A percentile compares a stretch with the other conserved stretches of the same genome.
Evolutionary conservation across 2,113 vertebrate genomes (phyloP).

Genomic region (Penelope pileata): DNA sequence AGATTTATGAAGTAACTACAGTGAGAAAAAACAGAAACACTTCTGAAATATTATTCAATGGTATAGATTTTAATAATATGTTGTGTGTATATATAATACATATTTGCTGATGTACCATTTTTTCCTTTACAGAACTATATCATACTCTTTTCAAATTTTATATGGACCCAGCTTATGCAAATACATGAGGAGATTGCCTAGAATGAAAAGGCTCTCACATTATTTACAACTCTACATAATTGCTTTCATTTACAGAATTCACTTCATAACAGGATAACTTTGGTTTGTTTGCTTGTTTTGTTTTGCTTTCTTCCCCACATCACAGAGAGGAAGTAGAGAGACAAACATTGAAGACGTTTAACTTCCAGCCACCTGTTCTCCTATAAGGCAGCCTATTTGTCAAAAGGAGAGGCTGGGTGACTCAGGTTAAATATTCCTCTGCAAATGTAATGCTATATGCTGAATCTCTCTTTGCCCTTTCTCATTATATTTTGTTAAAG

Average conservation of each 20-base stretch:
- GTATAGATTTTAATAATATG: background rate
- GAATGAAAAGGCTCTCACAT: background rate
- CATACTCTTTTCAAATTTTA: background rate
- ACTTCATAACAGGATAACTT: background rate
- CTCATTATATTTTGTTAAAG: background rate
- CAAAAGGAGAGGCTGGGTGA: background rate
- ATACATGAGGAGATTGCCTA: background rate
- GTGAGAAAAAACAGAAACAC: background rate
- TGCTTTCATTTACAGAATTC: background rate
- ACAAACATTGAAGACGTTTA: background rate
- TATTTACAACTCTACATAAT: background rate
- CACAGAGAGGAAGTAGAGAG: background rate
- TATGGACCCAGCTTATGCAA: background rate
- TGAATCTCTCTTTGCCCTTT: background rate
- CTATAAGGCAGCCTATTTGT: background rate
- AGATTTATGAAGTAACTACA: background rate
- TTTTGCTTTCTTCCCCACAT: background rate
- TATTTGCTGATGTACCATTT: background rate
- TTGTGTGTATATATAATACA: background rate
- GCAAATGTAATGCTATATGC: background rate
- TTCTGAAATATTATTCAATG: background rate
- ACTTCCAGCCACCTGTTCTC: background rate
- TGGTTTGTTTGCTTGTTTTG: background rate
- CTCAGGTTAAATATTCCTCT: background rate
- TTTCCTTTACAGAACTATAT: background rate